Evolutionary conservation across 2,797 vertebrate genomes (phyloP), one percentile per base, ranked within the genome.

Genomic region (Diplodus sargus): DNA sequence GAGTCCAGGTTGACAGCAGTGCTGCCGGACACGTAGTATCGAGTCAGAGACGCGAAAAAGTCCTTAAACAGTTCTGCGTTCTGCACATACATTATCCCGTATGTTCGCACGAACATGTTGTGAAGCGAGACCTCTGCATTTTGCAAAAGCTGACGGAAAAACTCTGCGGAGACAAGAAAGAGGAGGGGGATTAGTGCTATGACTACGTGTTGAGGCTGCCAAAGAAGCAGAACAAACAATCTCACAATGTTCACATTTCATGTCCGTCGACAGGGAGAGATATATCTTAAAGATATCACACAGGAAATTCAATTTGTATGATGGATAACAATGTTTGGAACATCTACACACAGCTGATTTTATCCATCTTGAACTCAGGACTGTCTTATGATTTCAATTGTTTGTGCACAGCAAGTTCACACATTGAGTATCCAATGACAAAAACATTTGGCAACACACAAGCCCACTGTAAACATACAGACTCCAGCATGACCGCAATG

Each of bases 11-110:
- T 97, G 90, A 99, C 94, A 0, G 92, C 96, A 0, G 73, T 9
- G 63, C 92, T 90, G 67, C 97, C 97, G 0, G 89, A 93, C 48
- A 89, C 57, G 0, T 99, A 99, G 95, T 99, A 99, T 22, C 90
- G 94, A 61, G 96, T 96, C 90, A 99, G 92, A 59, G 97, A 92
- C 51, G 88, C 85, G 6, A 99, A 99, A 92, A 99, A 97, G 82
- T 96, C 93, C 93, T 97, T 96, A 90, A 99, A 99, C n/a, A 99
- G 96, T 82, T 98, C 96, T 0, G 97, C 95, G 81, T 99, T 99
- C 93, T 98, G 96, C 93, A 97, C 95, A 89, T 99, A 99, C 93
- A 99, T 96, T 74, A 96, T 94, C 65, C 98, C 98, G 0, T 99
- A 99, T 0, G 98, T 99, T 83, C 96, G 95, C 89, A 97, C 95